Base-by-base conservation (phyloP, 2,113 vertebrate species). In the Ceyx margarethae region DNA sequence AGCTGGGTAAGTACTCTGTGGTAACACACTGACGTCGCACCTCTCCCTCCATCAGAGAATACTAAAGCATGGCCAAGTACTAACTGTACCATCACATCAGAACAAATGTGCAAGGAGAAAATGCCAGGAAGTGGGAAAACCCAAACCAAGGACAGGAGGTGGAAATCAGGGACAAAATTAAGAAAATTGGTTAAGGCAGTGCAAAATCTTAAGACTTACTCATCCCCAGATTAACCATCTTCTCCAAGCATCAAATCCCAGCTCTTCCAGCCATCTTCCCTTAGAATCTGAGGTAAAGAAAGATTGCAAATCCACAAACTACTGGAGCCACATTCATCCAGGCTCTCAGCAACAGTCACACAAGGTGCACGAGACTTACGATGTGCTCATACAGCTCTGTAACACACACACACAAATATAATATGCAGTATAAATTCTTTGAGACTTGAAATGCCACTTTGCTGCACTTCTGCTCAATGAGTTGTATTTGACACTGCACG, bases 401-500 rank as follows among this genome's bases (percentile, higher is more conserved):
- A 31, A 78, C 50, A 51, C 25, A 23, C 7, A 15, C 8, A 7
- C 3, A 11, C 5, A 37, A 5, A 20, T 17, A 21, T 12, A 60
- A 54, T 2, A 22, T 25, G 35, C 17, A 9, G 13, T 5, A 13
- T 15, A 50, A 54, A 51, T 77, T 60, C 66, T 54, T 53, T 1
- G 7, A 28, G 7, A n/a, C 9, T 8, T 8, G 22, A 54, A 85
- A 76, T 15, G 25, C 7, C 42, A 33, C 42, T 60, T 60, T 1
- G 26, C 57, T 48, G 61, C 51, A 28, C 33, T 15, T 50, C 33
- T 31, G 62, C 26, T 75, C 79, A 29, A 29, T 4, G 5, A 0
- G 0, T 40, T 3, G 0, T 5, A 17, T 53, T 21, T 9, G 13
- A 48, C 21, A 42, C 10, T 48, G 57, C 28, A 53, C 45, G 17